Conservation (phyloP, 64 coral and sea anemone genomes). For the Dendrophyllia cribrosa region DNA sequence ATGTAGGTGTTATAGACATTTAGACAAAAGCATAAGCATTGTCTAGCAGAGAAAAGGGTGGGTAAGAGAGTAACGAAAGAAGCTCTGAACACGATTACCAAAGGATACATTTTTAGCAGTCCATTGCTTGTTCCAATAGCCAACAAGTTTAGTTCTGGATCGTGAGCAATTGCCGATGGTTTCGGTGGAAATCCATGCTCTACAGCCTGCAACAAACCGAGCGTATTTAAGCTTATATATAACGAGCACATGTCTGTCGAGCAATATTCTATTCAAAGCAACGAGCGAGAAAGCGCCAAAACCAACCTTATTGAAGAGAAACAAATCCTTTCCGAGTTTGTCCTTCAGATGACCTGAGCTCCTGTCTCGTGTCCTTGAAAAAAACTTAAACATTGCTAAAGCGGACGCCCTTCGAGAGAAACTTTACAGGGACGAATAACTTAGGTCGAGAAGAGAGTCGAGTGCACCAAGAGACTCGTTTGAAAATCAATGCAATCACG, state of each 20-base stretch:
- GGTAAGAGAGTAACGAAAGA: background rate
- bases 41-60: slow-evolving; percentile 40
- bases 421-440: slow-evolving; percentile 65
- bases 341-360: slow-evolving; percentile 85
- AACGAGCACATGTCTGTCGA: slow-evolving; percentile 91
- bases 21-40: slow-evolving; percentile 44
- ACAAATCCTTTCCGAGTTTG: slow-evolving; percentile 83
- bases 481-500: slow-evolving; percentile 92
- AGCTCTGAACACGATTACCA: background rate
- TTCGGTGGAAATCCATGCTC: slow-evolving; percentile 99
- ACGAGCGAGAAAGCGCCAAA: slow-evolving; percentile 20
- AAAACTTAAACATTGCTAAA: slow-evolving; percentile 91
- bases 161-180: slow-evolving; percentile 95
- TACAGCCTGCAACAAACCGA: slow-evolving; percentile 90
- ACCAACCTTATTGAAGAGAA: slow-evolving; percentile 92
- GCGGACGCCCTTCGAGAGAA: slow-evolving; percentile 46
- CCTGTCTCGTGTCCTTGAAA: slow-evolving; percentile 78
- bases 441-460: slow-evolving; percentile 62
- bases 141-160: slow-evolving; percentile 84
- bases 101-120: slow-evolving; percentile 99
- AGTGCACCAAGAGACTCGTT: slow-evolving; percentile 77
- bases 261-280: slow-evolving; percentile 50
- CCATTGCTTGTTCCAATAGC: slow-evolving; percentile 97
- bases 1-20: background rate
- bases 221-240: slow-evolving; percentile 24